Base-by-base conservation (phyloP, 1,140 invertebrate species). In the Drosophila ogumai region DNA sequence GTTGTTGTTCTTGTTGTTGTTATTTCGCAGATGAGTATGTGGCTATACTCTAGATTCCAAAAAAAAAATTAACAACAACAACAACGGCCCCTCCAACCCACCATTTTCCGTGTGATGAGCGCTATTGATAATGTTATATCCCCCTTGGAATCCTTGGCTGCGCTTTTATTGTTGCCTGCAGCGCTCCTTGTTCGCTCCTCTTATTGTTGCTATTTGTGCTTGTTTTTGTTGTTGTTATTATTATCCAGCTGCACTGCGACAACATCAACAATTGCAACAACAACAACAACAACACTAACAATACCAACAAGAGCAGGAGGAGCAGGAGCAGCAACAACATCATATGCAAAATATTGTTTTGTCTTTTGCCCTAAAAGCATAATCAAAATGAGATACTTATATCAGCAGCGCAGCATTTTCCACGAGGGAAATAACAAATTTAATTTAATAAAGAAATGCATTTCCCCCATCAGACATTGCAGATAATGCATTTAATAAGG, bases 91-190 rank as follows among this genome's bases (percentile, higher is more conserved):
- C 32, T 40, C 17, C 60, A 15, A 15, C 58, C 40, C 25, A 47
- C 57, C 50, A 57, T 41, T 58, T 57, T 61, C 65, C 54, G 50
- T 76, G 69, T 81, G 81, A 86, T 86, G 81, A 84, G 67, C 77
- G 77, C 81, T 81, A 85, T 85, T 85, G 81, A 85, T 85, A 85
- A 85, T 86, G 73, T 59, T 68, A 65, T 59, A 64, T 34, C 38
- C 63, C 38, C 55, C 63, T 47, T 44, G 47, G 44, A 54, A 50
- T 36, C 49, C 63, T 59, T 78, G 64, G 64, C 63, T 82, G 79
- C 56, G 61, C 68, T 49, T 78, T 49, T 59, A 71, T 65, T 63
- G 52, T 60, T 77, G 47, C 75, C 69, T 80, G 77, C 64, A 79
- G 81, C 81, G 59, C 55, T 76, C 63, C 73, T 41, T 41, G 46